Evolutionary conservation across 1,140 invertebrate species (phyloP).

Genomic region (Pogonomyrmex californicus): DNA sequence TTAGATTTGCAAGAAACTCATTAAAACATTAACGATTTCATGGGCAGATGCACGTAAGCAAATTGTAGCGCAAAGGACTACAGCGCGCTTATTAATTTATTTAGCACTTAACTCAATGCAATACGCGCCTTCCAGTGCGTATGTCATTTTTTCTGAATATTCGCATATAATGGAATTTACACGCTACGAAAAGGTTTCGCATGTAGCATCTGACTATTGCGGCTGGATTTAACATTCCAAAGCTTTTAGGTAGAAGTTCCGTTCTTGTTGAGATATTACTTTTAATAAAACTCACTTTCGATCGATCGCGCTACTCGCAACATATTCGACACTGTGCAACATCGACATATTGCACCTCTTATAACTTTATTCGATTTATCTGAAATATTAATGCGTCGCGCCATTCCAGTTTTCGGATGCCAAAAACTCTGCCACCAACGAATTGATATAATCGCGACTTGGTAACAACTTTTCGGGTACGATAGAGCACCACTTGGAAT

Average conservation of each 20-base stretch:
- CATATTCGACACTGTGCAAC: not conserved
- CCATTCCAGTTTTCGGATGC: slow-evolving; percentile 18
- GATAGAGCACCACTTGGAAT: slow-evolving; percentile 9
- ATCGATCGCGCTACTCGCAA: slow-evolving; percentile 24
- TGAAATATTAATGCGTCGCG: slow-evolving; percentile 42
- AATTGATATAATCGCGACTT: slow-evolving; percentile 49
- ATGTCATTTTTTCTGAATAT: slow-evolving; percentile 45
- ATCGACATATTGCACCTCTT: slow-evolving; percentile 27
- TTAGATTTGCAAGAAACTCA: slow-evolving; percentile 54
- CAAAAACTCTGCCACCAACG: not conserved
- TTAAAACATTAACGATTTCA: slow-evolving; percentile 59
- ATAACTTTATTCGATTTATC: slow-evolving; percentile 30
- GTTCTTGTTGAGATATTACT: slow-evolving; percentile 33
- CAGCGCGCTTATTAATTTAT: slow-evolving; percentile 15
- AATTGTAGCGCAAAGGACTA: slow-evolving; percentile 48
- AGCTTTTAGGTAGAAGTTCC: not conserved
- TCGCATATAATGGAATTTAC: slow-evolving; percentile 35
- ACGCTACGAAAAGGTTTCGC: slow-evolving; percentile 18
- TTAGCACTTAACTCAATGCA: slow-evolving; percentile 42
- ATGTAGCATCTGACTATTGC: slow-evolving; percentile 24
- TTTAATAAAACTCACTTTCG: slow-evolving; percentile 49
- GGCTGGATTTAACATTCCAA: slow-evolving; percentile 30
- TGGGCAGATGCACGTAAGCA: slow-evolving; percentile 27
- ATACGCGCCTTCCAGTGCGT: slow-evolving; percentile 12
- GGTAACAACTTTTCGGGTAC: slow-evolving; percentile 22